These are phyloP conservation scores for Melinopterus prodromus DNA, from an alignment of 2,888 invertebrate species.

Conservation along the genomic window DNA sequence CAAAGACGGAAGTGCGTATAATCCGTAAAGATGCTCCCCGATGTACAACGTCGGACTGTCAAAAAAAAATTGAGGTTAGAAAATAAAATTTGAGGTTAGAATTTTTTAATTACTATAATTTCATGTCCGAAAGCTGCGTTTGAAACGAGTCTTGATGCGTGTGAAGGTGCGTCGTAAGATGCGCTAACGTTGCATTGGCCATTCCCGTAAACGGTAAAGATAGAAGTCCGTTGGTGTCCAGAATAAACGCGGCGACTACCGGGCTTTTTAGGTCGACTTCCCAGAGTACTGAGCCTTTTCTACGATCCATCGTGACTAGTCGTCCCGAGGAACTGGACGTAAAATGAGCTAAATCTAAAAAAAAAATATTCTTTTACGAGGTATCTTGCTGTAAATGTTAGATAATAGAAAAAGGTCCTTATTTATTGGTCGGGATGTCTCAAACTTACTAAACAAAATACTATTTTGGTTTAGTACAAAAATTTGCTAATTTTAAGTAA, in stretches of 20 bases:
- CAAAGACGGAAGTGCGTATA: slow-evolving; percentile 91
- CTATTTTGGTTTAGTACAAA: no score
- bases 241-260: slow-evolving; percentile 86
- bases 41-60: slow-evolving; percentile 90
- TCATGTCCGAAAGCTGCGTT: slow-evolving; percentile 60
- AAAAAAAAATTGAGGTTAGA: slow-evolving; percentile 28
- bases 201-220: slow-evolving; percentile 90
- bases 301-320: slow-evolving; percentile 84
- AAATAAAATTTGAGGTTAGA: slow-evolving; percentile 50
- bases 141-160: slow-evolving; percentile 56
- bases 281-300: slow-evolving; percentile 87
- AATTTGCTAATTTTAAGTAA: no score
- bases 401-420: no score
- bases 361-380: slow-evolving; percentile 27
- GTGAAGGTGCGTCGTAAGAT: slow-evolving; percentile 58
- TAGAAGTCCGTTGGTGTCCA: slow-evolving; percentile 79
- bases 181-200: slow-evolving; percentile 84
- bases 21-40: slow-evolving; percentile 85
- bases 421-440: no score
- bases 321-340: slow-evolving; percentile 89
- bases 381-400: no score
- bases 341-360: slow-evolving; percentile 84
- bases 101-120: slow-evolving; percentile 64
- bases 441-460: no score
- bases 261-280: slow-evolving; percentile 87